Base-by-base conservation (phyloP, 2,888 invertebrate genomes). In the Drosophila emarginata region DNA sequence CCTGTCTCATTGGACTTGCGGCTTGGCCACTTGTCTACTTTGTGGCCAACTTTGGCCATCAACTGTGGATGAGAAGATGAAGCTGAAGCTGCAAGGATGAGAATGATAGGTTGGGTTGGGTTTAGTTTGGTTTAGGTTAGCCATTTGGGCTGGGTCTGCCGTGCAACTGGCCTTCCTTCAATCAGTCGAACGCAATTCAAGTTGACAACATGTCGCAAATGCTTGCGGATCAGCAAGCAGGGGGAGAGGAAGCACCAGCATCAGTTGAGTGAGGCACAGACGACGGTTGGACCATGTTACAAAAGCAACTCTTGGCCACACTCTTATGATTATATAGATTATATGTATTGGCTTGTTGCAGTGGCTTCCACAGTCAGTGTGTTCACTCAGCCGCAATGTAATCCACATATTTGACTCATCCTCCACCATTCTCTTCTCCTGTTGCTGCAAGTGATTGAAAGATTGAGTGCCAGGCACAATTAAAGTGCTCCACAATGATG, bases 201-300 rank as follows among this genome's bases (percentile, higher is more conserved):
- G 90, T 90, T 90, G 90, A 90, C 90, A 90, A 89, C 90, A 89
- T 89, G 89, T 89, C 89, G 89, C 89, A 87, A 87, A 79, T 84
- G 85, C 79, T 79, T 85, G 73, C 77, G 71, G 70, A 67, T 61
- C 32, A 14, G 32, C 36, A 57, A 66, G 51, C 37, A 23, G 40
- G 63, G 40, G 6, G 52, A 6, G 45, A n/a, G 65, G 53, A 59
- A 51, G 4, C 23, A 23, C 23, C 36, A 12, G 36, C 14, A 40
- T 5, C 14, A 26, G 26, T 26, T 26, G 26, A 26, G 40, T 18
- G 4, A 12, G 39, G 14, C 15, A 12, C 32, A 9, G 52, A 5
- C 12, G 52, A 5, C 12, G 45, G 61, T 28, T 63, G 15, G 39
- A 45, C 61, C 56, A 77, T 76, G 78, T 85, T 83, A 72, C 84